These are phyloP conservation scores for Vesta saturnalis DNA, from an alignment of 2,888 invertebrate species.

Conservation along the genomic window DNA sequence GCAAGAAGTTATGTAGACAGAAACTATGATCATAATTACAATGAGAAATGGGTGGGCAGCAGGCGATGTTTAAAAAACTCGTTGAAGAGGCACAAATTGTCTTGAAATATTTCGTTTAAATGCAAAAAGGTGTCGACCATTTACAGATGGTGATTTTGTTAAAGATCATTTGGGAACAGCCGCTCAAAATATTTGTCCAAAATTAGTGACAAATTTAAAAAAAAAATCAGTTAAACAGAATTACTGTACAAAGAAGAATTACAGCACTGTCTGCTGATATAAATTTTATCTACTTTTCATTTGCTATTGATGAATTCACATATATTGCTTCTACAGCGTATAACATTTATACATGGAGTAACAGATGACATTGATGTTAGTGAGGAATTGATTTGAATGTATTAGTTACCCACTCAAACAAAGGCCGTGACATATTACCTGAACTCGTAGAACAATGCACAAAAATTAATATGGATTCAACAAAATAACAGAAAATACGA, in stretches of 20 bases:
- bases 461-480: too few species aligned
- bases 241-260: not conserved
- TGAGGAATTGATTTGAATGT: too few species aligned
- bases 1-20: not conserved
- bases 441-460: too few species aligned
- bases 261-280: not conserved
- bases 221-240: not conserved
- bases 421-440: too few species aligned
- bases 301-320: not conserved
- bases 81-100: not conserved
- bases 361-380: too few species aligned
- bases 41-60: not conserved
- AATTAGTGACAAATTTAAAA: not conserved
- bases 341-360: not conserved
- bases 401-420: too few species aligned
- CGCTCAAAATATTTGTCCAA: not conserved
- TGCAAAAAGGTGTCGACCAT: not conserved
- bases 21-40: not conserved
- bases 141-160: too few species aligned
- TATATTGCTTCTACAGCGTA: not conserved
- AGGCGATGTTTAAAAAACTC: not conserved
- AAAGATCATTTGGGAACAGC: constrained; percentile 4
- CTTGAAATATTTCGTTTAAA: not conserved
- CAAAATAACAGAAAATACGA: too few species aligned
- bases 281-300: not conserved